Evolutionary conservation across 2,113 vertebrate genomes (phyloP).

Genomic region (Pachyramphus minor): DNA sequence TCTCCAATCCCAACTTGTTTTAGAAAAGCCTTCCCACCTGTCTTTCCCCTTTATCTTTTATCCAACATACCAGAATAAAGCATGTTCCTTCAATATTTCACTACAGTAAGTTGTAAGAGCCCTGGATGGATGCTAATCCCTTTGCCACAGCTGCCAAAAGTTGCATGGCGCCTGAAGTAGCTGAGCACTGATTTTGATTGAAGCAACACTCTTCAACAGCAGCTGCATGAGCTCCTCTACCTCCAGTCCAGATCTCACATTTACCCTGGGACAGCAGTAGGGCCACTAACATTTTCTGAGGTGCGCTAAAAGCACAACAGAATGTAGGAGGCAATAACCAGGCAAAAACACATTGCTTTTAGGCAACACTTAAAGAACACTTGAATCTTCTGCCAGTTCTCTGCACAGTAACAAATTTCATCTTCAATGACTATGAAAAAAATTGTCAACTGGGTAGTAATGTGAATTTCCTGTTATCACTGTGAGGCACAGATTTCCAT

Average conservation of each 20-base stretch:
- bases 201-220: constrained; percentile 1
- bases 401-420: neutral
- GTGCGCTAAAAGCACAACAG: neutral
- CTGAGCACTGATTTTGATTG: constrained; percentile 4
- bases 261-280: neutral
- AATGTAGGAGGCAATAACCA: neutral
- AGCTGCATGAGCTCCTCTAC: constrained; percentile 3
- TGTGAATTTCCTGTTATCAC: neutral
- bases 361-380: neutral
- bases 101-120: neutral
- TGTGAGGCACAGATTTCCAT: neutral
- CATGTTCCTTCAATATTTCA: neutral
- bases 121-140: neutral
- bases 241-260: neutral
- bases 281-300: neutral
- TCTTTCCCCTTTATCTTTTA: neutral
- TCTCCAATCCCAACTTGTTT: neutral
- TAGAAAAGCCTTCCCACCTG: neutral
- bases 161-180: neutral
- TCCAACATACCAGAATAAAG: neutral
- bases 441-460: neutral
- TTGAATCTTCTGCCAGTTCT: neutral
- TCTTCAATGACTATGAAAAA: neutral
- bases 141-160: constrained; percentile 12
- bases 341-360: neutral